Evolutionary conservation across 2,113 vertebrate genomes (phyloP).

Genomic region (Penelope pileata): DNA sequence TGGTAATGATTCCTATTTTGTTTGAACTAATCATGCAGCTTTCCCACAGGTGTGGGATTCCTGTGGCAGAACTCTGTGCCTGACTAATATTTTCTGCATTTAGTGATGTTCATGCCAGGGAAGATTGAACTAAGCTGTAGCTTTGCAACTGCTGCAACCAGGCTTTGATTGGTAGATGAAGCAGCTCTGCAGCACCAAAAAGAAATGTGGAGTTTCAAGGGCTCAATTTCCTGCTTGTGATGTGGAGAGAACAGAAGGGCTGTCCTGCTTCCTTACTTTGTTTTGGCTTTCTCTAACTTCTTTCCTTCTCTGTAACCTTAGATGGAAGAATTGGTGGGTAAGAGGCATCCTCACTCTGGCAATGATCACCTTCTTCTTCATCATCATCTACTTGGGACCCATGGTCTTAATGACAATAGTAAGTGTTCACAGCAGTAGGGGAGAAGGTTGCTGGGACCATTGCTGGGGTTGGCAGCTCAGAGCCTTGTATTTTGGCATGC

Average conservation of each 20-base stretch:
- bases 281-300: neutral
- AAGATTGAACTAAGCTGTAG: neutral
- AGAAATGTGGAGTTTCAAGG: neutral
- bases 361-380: conserved; percentile 98
- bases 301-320: conserved; percentile 52
- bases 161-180: neutral
- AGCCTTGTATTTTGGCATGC: fast-evolving
- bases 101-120: neutral
- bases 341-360: conserved; percentile 96
- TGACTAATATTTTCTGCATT: neutral
- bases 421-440: conserved; percentile 6
- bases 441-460: neutral
- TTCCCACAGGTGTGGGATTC: neutral
- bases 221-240: neutral
- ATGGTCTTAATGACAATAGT: conserved; percentile 98
- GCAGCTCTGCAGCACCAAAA: neutral
- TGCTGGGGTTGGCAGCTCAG: neutral
- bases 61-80: neutral
- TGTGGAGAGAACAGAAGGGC: neutral
- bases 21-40: neutral
- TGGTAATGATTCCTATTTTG: fast-evolving
- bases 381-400: conserved; percentile 98
- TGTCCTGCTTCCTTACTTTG: neutral
- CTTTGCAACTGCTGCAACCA: neutral
- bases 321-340: conserved; percentile 99